phyloP scores from a whole-genome alignment of 2,888 invertebrate species.

The Tholera decimalis region DNA sequence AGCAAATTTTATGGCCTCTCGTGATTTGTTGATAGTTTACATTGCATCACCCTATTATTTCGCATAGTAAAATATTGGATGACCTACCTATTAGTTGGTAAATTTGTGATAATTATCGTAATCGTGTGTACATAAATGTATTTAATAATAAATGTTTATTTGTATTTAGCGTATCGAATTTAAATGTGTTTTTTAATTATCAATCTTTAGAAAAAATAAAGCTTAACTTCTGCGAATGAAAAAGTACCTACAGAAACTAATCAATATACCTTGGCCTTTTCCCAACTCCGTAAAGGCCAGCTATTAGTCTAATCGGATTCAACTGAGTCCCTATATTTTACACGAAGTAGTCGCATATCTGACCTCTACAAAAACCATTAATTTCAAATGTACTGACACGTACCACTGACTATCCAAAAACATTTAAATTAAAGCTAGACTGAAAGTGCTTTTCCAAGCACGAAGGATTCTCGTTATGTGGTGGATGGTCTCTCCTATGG shows the following conservation, averaged over 20 bases:
- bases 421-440: neutral
- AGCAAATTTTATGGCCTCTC: conserved; percentile 2
- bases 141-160: conserved; percentile 84
- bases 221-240: neutral
- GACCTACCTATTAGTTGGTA: conserved; percentile 70
- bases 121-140: conserved; percentile 85
- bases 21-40: conserved; percentile 16
- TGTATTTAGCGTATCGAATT: conserved; percentile 79
- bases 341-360: neutral
- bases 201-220: neutral
- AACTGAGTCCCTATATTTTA: neutral
- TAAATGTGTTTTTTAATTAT: conserved; percentile 53
- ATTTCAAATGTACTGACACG: no score
- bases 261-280: no score
- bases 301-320: neutral
- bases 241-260: neutral
- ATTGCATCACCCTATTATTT: conserved; percentile 33
- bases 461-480: neutral
- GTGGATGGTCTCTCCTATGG: no score
- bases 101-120: conserved; percentile 86
- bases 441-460: neutral
- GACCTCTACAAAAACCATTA: no score
- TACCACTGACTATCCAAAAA: neutral
- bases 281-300: neutral
- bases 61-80: conserved; percentile 54